These are phyloP conservation scores for Xenopus laevis DNA, from an alignment of 2,113 vertebrate genomes.

Conservation along the genomic window DNA sequence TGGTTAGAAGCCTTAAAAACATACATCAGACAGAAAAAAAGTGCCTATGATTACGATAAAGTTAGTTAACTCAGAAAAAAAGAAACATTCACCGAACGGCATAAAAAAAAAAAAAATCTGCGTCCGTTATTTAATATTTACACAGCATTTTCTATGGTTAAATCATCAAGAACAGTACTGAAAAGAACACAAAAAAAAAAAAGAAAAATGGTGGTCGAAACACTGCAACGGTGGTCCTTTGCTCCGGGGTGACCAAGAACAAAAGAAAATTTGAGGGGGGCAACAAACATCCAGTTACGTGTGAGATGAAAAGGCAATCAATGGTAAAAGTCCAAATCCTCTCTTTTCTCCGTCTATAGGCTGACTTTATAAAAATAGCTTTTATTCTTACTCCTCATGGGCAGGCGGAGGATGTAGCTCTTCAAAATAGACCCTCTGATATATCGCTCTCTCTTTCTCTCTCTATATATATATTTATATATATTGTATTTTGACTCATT, in stretches of 20 bases:
- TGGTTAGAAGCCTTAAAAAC: conserved; percentile 1
- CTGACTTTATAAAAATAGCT: no score
- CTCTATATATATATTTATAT: conserved; percentile 44
- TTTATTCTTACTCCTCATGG: no score
- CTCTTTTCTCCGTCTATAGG: no score
- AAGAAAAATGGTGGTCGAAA: no score
- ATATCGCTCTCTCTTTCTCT: no score
- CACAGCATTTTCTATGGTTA: conserved; percentile 14
- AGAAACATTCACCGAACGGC: conserved; percentile 9
- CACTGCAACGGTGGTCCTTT: no score
- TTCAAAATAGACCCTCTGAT: conserved; percentile 61
- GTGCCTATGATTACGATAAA: neutral
- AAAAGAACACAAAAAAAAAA: conserved; percentile 15
- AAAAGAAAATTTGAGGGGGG: no score
- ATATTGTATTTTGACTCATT: neutral
- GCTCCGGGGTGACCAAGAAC: no score
- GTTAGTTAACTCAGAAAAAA: neutral
- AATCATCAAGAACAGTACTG: conserved; percentile 60
- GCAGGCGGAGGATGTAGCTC: conserved; percentile 52
- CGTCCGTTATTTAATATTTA: neutral
- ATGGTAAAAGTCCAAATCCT: no score
- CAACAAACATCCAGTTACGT: no score
- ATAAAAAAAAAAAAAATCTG: neutral
- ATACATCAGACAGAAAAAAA: neutral
- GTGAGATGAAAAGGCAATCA: no score